Base-by-base conservation (phyloP, 2,113 vertebrate species). In the Misgurnus anguillicaudatus region DNA sequence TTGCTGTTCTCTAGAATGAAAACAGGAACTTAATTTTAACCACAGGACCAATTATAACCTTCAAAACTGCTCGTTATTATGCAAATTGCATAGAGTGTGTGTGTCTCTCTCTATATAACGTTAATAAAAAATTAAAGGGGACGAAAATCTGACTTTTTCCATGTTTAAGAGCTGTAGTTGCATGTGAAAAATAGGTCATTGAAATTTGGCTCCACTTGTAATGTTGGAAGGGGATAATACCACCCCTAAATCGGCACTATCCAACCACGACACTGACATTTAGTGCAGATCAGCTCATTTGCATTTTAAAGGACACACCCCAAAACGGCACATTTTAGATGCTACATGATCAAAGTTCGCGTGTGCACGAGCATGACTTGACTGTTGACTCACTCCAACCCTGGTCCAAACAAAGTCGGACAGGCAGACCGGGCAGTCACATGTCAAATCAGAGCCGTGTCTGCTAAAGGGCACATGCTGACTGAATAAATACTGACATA, bases 401-500 rank as follows among this genome's bases (percentile, higher is more conserved):
- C 39, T 61, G 79, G 63, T 70, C 75, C 41, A 80, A 83, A 73
- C 53, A 62, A 31, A 55, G 51, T 73, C 19, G 58, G 42, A 11
- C 67, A 51, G 68, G 74, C 67, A 42, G 61, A 36, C 48, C 17
- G 63, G 11, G 48, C 21, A 55, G n/a, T 60, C 72, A 48, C 62
- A 31, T 21, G 71, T 42, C 71, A 39, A 74, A 47, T 74, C 39
- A 0, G 71, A 72, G 53, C 13, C 8, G 57, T 78, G 70, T 81
- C 57, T 61, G 57, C 42, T 39, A 19, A 84, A 65, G 88, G 79
- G 82, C 75, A 84, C 55, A 17, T 4, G 31, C 39, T 81, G 86
- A 91, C 69, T 86, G 83, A 80, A 89, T 80, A 67, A 82, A 77
- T 69, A 83, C 42, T 86, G 85, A 89, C 87, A 87, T 31, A 24